Conservation (phyloP, 2,888 invertebrate species). For the Galeruca laticollis region DNA sequence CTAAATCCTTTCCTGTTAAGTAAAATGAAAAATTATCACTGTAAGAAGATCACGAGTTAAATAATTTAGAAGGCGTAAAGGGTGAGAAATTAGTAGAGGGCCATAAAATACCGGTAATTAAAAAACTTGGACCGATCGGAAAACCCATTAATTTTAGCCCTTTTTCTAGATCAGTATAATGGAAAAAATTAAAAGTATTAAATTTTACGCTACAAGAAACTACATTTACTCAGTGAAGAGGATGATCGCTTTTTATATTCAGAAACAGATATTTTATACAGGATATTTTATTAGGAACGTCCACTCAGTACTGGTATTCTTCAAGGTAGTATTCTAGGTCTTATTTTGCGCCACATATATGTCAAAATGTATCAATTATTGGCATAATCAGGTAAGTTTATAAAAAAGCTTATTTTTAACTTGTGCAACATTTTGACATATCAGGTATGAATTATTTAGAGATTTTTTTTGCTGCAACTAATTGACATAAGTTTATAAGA, state of each 20-base stretch:
- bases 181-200: constrained; percentile 23
- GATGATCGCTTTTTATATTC: background rate
- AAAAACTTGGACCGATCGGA: constrained; percentile 60
- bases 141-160: constrained; percentile 60
- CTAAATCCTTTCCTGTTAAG: constrained; percentile 23
- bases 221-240: too few relatives aligned
- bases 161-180: constrained; percentile 31
- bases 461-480: too few relatives aligned
- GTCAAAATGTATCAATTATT: too few relatives aligned
- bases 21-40: constrained; percentile 59
- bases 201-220: constrained; percentile 8
- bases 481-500: too few relatives aligned
- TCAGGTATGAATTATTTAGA: too few relatives aligned
- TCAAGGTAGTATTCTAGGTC: too few relatives aligned
- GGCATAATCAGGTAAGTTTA: too few relatives aligned
- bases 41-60: constrained; percentile 60
- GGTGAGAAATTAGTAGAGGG: constrained; percentile 49
- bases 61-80: constrained; percentile 58
- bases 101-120: constrained; percentile 62
- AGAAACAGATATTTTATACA: background rate
- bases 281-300: background rate
- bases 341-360: too few relatives aligned
- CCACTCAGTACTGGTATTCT: too few relatives aligned
- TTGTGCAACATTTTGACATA: too few relatives aligned
- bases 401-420: too few relatives aligned